Base-by-base conservation (phyloP, 2,113 vertebrate species). In the Malaclemys terrapin region DNA sequence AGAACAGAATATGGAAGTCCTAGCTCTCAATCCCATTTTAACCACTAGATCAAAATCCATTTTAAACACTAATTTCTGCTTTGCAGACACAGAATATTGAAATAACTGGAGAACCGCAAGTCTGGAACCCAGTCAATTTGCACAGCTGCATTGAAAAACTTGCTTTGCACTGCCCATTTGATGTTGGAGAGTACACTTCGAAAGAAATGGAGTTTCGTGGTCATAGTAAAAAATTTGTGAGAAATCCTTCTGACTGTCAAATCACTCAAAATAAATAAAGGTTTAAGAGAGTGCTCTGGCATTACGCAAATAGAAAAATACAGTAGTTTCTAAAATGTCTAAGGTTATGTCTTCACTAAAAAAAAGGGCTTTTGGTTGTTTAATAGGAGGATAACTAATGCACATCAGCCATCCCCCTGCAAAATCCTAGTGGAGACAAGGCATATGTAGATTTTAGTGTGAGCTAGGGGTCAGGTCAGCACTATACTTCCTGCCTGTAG, bases 181-280 rank as follows among this genome's bases (percentile, higher is more conserved):
- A 13, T n/a, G 50, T 10, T 93, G 89, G 50, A 79, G 79, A 88
- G 3, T 1, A 0, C 27, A 42, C 42, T 86, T 29, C 2, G 49
- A 82, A 50, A 59, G 31, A 86, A 82, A 29, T 17, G 12, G 29
- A 53, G 31, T 69, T 91, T 93, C 35, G 0, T 94, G 94, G 56
- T 94, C 93, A 88, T 94, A 97, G 80, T 96, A 95, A 35, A 69
- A 31, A 38, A 20, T 10, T 95, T 97, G 80, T 91, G 87, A 90
- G 87, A 95, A 96, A 94, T 89, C 88, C 54, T 93, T 97, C 94
- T 90, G 87, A 96, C 90, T 94, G 93, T 93, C 96, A 96, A 95
- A 95, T 96, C 85, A 82, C 85, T 94, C 86, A 59, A 84, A 84
- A 17, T 69, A 72, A 72, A 69, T n/a, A 95, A 96, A 89, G 80